Conservation (phyloP, 1,140 invertebrate species). For the Lethocerus indicus region DNA sequence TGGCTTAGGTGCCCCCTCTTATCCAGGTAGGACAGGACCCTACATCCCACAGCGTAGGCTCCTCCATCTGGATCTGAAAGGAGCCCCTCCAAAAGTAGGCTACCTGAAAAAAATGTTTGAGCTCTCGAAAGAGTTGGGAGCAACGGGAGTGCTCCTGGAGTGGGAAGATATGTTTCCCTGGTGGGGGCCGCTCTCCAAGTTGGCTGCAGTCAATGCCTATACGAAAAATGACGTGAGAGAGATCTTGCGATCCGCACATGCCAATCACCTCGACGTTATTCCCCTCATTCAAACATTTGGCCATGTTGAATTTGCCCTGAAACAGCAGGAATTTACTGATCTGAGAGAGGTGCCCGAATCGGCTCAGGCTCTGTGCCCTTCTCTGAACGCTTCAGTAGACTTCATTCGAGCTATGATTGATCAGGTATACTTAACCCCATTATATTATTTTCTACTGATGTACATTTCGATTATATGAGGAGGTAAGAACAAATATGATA, state of each 20-base stretch:
- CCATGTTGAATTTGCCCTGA: conserved; percentile 81
- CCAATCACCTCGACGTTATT: conserved; percentile 64
- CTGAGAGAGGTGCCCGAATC: conserved; percentile 60
- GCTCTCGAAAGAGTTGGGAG: conserved; percentile 55
- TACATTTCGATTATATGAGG: neutral
- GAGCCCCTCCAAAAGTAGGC: conserved; percentile 59
- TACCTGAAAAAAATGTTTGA: conserved; percentile 58
- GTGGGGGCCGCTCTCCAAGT: conserved; percentile 37
- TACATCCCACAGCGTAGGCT: conserved; percentile 23
- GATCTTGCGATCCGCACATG: conserved; percentile 42
- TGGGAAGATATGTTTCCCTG: conserved; percentile 99
- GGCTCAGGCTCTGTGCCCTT: conserved; percentile 72
- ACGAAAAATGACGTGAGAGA: conserved; percentile 42
- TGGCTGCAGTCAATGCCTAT: conserved; percentile 66
- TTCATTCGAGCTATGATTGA: conserved; percentile 64
- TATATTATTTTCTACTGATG: neutral
- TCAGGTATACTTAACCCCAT: conserved; percentile 46
- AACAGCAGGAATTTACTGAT: conserved; percentile 54
- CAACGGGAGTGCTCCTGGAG: conserved; percentile 78
- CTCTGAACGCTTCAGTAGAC: conserved; percentile 45
- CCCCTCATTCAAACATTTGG: conserved; percentile 93
- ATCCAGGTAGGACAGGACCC: neutral
- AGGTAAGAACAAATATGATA: neutral
- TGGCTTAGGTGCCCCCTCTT: neutral
- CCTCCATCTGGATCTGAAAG: conserved; percentile 82